Percentiles rank a stretch among this genome's conserved stretches.
phyloP scores from a whole-genome alignment of 2,113 vertebrate genomes.

The Mungos mungo region DNA sequence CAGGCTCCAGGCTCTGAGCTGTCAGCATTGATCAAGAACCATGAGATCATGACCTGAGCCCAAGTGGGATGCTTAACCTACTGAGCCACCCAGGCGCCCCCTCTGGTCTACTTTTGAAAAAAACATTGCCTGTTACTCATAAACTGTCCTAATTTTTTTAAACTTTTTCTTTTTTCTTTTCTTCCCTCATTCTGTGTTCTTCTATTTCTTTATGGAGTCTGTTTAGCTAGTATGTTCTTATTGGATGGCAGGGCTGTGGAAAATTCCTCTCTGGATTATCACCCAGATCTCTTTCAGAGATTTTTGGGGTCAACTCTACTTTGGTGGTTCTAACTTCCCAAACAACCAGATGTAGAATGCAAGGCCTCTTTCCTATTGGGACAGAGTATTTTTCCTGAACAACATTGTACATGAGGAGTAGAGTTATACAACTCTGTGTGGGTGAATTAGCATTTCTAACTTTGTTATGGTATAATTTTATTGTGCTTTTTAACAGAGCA shows the following conservation, averaged over 20 bases:
- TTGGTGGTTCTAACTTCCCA: background rate
- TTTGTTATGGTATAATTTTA: background rate
- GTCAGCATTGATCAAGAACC: too few species aligned
- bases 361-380: background rate
- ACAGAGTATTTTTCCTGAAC: background rate
- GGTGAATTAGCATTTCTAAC: background rate
- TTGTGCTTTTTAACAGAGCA: conserved; percentile 15
- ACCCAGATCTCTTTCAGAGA: background rate
- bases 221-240: conserved; percentile 8
- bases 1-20: too few species aligned
- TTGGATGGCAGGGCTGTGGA: background rate
- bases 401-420: background rate
- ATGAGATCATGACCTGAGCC: too few species aligned
- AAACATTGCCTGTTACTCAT: background rate
- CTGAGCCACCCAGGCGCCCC: too few species aligned
- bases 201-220: background rate
- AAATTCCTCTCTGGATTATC: conserved; percentile 35
- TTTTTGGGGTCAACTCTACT: background rate
- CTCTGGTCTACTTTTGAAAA: background rate
- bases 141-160: background rate
- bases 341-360: background rate
- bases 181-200: background rate
- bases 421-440: background rate
- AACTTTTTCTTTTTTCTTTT: fast-evolving
- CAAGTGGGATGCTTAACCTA: too few species aligned